Conservation (phyloP, 2,113 vertebrate genomes). For the Leucoraja erinaceus region DNA sequence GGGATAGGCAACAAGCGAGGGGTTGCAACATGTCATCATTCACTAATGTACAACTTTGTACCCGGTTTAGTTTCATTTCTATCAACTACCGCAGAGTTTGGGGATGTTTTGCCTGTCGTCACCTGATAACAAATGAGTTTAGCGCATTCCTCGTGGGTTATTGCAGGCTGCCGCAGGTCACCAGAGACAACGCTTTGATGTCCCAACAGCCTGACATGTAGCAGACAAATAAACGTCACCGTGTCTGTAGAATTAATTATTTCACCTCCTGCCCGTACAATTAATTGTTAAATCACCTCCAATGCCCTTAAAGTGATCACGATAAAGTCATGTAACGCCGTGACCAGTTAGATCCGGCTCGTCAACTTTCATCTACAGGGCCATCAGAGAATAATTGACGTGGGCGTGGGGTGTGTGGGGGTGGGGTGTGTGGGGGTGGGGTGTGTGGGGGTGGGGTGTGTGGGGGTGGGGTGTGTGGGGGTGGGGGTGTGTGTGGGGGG, state of each 20-base stretch:
- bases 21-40: background rate
- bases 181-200: background rate
- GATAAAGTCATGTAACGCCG: background rate
- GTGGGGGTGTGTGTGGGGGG: background rate
- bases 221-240: background rate
- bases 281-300: slow-evolving; percentile 1
- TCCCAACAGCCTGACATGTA: background rate
- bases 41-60: background rate
- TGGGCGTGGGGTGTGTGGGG: no score
- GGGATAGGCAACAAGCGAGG: background rate
- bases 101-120: background rate
- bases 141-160: background rate
- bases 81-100: background rate
- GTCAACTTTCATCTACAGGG: slow-evolving; percentile 20
- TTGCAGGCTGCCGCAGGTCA: background rate
- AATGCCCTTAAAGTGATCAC: background rate
- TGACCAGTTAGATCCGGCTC: background rate
- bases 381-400: background rate
- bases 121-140: background rate
- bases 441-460: no score
- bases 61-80: background rate
- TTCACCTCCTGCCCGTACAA: background rate
- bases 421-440: no score
- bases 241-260: slow-evolving; percentile 8
- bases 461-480: no score